These are phyloP conservation scores for Aspidapion aeneum DNA, from an alignment of 2,888 invertebrate genomes.

Conservation along the genomic window DNA sequence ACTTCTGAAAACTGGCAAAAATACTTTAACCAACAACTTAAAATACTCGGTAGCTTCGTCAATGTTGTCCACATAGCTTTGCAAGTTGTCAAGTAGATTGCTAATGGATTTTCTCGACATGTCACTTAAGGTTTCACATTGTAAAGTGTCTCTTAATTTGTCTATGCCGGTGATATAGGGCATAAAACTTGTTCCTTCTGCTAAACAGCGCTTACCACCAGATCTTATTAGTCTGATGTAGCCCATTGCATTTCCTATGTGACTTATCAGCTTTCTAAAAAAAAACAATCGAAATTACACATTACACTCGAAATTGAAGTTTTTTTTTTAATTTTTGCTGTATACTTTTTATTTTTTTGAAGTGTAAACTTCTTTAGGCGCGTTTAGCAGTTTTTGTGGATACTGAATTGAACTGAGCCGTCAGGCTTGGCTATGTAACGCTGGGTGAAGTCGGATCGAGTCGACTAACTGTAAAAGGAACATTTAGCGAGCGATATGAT, in stretches of 20 bases:
- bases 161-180: conserved; percentile 68
- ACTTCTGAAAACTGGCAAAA: conserved; percentile 83
- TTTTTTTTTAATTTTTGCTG: no score
- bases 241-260: conserved; percentile 82
- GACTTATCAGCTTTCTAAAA: conserved; percentile 1
- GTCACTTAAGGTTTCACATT: conserved; percentile 56
- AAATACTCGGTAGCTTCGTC: conserved; percentile 83
- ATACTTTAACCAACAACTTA: conserved; percentile 85
- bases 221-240: conserved; percentile 92
- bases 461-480: no score
- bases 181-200: conserved; percentile 86
- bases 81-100: conserved; percentile 74
- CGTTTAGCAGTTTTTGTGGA: no score
- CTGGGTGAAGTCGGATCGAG: no score
- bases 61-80: conserved; percentile 77
- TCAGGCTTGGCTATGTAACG: no score
- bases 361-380: no score
- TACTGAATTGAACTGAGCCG: no score
- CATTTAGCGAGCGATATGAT: no score
- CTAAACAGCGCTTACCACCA: conserved; percentile 89
- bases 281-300: no score
- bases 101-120: conserved; percentile 64
- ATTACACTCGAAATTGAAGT: no score
- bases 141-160: conserved; percentile 58
- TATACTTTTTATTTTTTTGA: no score